Base-by-base conservation (phyloP, 2,113 vertebrate genomes). In the Accipiter virgatus region DNA sequence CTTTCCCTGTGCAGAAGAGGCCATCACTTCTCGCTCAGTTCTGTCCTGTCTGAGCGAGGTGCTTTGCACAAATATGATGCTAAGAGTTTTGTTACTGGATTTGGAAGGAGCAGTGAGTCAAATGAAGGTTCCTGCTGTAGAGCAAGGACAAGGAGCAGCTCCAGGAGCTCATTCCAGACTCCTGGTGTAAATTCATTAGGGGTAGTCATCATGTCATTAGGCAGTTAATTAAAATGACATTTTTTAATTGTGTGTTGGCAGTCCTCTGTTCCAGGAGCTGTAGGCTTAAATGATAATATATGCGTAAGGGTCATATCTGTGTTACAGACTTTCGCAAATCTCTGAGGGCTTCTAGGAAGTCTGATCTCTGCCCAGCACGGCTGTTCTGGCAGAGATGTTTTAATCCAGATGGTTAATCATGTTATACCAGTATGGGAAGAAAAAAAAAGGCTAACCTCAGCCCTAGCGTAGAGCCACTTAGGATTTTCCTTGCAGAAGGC, bases 301-400 rank as follows among this genome's bases (percentile, higher is more conserved):
- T 52, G 17, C 1, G 0, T 71, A 21, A 88, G 36, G 66, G 58
- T 91, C 81, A 45, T 36, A 31, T 90, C 61, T 80, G 38, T 42
- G 63, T 50, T 90, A 83, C 40, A 72, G 66, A 31, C 74, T 85
- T 85, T 1, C 66, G 53, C 45, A 83, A 78, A 66, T 83, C 95
- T 86, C 12, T 0, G 2, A 73, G 81, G 87, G 58, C 34, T 90
- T 26, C 70, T 85, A 27, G 81, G 62, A 86, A 66, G 65, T 58
- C 65, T 94, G 65, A 81, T 80, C 48, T 25, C 9, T 88, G 62
- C 58, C 74, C 47, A 52, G 79, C 40, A 31, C 0, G 13, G 34
- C 84, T 90, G 40, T 88, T 85, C 36, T 95, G 81, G 53, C 87
- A 92, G 85, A 81, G 66, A 10, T 95, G 40, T 72, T 72, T 90